Evolutionary conservation across 2,888 invertebrate species (phyloP), one percentile per base, ranked within the genome.

Genomic region (Auanema freiburgensis): DNA sequence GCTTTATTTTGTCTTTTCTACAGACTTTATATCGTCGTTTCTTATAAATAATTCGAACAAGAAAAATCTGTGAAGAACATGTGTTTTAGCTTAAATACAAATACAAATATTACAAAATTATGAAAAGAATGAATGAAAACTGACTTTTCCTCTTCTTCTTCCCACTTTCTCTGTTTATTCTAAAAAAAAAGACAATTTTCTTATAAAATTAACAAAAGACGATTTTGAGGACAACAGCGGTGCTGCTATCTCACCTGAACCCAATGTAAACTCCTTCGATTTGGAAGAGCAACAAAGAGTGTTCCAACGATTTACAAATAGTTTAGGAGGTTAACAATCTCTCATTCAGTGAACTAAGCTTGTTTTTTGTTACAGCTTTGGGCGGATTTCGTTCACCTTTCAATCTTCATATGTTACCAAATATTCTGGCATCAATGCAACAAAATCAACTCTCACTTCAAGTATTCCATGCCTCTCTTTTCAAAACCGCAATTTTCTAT

Each of bases 221-320:
- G 8, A 33, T 33, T 33, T 33, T 33, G 33, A 46, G 46, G 21
- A 53, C 25, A 24, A 23, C 53, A 43, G 51, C 55, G 54, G 60
- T 24, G 14, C 23, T 12, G n/a, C 46, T 23, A 21, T 16, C 10
- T 54, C 54, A 3, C 60, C 60, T 8, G 60, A 60, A 23, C 24
- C 63, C 14, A 60, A 53, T 12, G 57, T 64, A 3, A 66, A 64
- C 57, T 62, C 64, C 4, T 69, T 76, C 64, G 74, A 76, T 52
- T 25, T 77, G 33, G 79, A 78, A 54, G 74, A 77, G 43, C 78
- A 76, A 16, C 78, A 79, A 62, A 79, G 77, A 64, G 78, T 74
- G 0, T 69, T 78, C 49, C 79, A 79, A 42, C 69, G 78, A 57
- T 66, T 79, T 16, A 72, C 72, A 14, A 63, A 64, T 1, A 63